Evolutionary conservation across 1,140 invertebrate species (phyloP).

Genomic region (Atta texana): DNA sequence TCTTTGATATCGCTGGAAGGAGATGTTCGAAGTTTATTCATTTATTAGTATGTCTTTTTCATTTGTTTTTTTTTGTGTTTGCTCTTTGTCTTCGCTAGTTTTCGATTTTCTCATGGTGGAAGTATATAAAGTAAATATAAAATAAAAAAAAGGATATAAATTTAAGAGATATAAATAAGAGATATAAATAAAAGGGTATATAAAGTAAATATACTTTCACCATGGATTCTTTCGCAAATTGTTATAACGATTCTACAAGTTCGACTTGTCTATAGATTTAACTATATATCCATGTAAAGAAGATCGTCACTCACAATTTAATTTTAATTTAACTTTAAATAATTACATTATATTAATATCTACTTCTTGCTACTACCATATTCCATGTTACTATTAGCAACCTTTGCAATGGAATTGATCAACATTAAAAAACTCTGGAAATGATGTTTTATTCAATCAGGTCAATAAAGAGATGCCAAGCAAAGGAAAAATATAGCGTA

Average conservation of each 20-base stretch:
- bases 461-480: neutral
- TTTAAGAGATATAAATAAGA: too few species aligned
- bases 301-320: neutral
- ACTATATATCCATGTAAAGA: neutral
- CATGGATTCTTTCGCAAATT: neutral
- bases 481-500: slow-evolving; percentile 1
- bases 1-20: neutral
- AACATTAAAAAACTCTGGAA: neutral
- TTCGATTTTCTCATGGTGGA: neutral
- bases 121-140: too few species aligned
- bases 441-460: neutral
- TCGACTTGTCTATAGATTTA: slow-evolving; percentile 6
- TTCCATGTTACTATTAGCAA: neutral
- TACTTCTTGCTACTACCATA: too few species aligned
- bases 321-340: slow-evolving; percentile 31
- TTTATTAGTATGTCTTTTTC: neutral
- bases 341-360: slow-evolving; percentile 1
- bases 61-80: neutral
- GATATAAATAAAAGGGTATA: too few species aligned
- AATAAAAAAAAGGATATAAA: too few species aligned
- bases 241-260: neutral
- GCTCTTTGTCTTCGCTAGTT: neutral
- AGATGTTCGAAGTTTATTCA: neutral
- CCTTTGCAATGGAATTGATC: neutral
- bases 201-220: too few species aligned